Conservation (phyloP, 2,888 invertebrate genomes). For the Polietes domitor region DNA sequence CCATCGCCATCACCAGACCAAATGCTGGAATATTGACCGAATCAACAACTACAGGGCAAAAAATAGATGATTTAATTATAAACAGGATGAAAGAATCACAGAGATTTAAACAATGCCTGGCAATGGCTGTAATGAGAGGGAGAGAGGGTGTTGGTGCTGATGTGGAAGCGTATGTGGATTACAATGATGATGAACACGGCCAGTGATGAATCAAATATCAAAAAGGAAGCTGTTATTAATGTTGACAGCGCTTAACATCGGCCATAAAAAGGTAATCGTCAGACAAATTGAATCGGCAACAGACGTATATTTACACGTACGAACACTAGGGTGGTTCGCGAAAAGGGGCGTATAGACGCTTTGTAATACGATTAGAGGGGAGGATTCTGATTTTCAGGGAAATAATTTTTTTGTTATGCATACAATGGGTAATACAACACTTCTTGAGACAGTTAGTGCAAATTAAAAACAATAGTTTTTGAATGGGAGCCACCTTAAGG, state of each 20-base stretch:
- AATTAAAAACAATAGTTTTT: no score
- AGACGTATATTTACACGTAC: background rate
- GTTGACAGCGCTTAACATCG: constrained; percentile 26
- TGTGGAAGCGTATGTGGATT: background rate
- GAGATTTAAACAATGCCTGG: constrained; percentile 5
- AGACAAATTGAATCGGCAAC: constrained; percentile 15
- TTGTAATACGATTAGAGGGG: no score
- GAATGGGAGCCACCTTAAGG: no score
- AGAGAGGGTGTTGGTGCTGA: background rate
- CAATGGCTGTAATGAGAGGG: background rate
- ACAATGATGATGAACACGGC: constrained; percentile 7
- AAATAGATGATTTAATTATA: constrained; percentile 29
- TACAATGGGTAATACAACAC: no score
- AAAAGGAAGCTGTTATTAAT: constrained; percentile 28
- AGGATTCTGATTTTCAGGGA: no score
- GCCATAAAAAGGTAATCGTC: constrained; percentile 25
- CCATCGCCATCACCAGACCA: background rate
- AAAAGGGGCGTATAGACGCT: no score
- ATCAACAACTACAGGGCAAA: background rate
- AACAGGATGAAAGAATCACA: background rate
- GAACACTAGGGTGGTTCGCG: no score
- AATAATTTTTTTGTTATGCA: no score
- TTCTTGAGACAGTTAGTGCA: no score
- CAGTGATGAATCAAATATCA: constrained; percentile 32
- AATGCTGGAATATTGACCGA: background rate